Conservation (phyloP, 2,888 invertebrate genomes). For the Drosophila hamatofila region DNA sequence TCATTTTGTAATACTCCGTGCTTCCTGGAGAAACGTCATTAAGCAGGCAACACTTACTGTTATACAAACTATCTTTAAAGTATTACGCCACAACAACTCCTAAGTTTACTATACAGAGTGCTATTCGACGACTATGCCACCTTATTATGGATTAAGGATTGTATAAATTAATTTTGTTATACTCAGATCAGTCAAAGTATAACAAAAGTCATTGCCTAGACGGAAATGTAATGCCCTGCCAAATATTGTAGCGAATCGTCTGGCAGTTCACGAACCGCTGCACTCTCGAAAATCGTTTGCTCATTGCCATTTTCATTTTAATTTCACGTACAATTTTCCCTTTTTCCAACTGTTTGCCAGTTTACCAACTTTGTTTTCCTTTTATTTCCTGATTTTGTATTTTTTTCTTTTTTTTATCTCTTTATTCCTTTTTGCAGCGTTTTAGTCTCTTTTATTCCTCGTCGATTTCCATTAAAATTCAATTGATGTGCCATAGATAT, state of each 20-base stretch:
- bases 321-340: constrained; percentile 72
- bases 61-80: background rate
- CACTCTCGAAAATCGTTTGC: constrained; percentile 64
- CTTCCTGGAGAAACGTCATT: no score
- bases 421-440: constrained; percentile 68
- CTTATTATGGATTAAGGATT: background rate
- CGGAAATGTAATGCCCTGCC: background rate
- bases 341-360: constrained; percentile 62
- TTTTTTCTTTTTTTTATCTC: constrained; percentile 28
- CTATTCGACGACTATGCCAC: no score
- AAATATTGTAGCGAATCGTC: constrained; percentile 27
- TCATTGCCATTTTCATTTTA: constrained; percentile 75
- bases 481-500: constrained; percentile 74
- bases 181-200: background rate
- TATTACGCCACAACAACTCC: no score
- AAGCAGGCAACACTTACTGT: background rate
- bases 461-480: constrained; percentile 82
- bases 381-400: constrained; percentile 11
- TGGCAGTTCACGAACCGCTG: constrained; percentile 60
- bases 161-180: background rate
- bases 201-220: background rate
- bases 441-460: constrained; percentile 82
- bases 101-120: background rate
- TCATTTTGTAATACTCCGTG: background rate
- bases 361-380: constrained; percentile 44